phyloP scores from a whole-genome alignment of 2,888 invertebrate genomes.

The Drosophila austrosaltans region DNA sequence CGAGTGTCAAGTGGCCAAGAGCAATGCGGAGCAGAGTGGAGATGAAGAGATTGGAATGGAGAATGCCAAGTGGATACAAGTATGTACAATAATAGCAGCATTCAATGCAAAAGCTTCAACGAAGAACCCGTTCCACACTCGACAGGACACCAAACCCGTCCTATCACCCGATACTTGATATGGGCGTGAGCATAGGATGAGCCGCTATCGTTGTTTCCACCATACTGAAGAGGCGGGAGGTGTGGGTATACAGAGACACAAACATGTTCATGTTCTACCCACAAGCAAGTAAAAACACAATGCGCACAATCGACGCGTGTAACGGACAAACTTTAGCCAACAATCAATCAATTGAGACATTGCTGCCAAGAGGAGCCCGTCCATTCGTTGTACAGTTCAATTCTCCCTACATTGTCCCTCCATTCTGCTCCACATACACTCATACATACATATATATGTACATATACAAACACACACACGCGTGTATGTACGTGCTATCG shows the following conservation, averaged over 20 bases:
- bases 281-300: constrained; percentile 64
- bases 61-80: constrained; percentile 46
- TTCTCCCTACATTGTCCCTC: constrained; percentile 13
- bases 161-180: constrained; percentile 49
- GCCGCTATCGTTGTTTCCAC: constrained; percentile 19
- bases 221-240: not conserved
- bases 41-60: constrained; percentile 28
- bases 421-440: not conserved
- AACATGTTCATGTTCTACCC: constrained; percentile 41
- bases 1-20: constrained; percentile 33
- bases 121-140: not conserved
- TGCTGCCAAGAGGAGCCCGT: constrained; percentile 25
- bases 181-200: constrained; percentile 49
- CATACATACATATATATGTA: constrained; percentile 4
- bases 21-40: constrained; percentile 21
- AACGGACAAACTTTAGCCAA: constrained; percentile 66
- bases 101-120: constrained; percentile 46
- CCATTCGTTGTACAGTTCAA: constrained; percentile 34
- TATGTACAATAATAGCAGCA: constrained; percentile 26
- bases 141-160: not conserved
- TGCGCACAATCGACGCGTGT: constrained; percentile 65
- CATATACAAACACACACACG: not conserved
- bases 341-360: constrained; percentile 70
- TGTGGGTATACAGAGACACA: constrained; percentile 11
- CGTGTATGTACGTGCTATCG: constrained; percentile 50